Conservation (phyloP, 2,113 vertebrate species). For the Climacteris rufus region DNA sequence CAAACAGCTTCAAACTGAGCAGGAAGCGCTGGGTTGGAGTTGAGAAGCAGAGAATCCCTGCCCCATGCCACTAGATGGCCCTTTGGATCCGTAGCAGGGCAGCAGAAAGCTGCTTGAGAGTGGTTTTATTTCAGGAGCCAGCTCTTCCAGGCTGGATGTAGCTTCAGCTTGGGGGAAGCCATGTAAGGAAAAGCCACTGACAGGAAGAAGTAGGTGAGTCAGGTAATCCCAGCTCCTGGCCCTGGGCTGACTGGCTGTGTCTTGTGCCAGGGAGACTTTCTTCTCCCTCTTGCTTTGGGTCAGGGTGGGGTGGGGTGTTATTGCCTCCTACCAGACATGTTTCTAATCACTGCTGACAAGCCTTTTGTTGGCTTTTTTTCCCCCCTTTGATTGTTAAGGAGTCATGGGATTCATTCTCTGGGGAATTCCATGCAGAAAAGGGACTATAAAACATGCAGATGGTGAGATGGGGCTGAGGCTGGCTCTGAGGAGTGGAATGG, state of each 20-base stretch:
- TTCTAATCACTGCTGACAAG: background rate
- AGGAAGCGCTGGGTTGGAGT: fast-evolving
- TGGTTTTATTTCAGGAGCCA: background rate
- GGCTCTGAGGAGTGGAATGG: background rate
- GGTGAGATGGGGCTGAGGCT: background rate
- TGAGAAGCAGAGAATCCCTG: background rate
- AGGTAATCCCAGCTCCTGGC: background rate
- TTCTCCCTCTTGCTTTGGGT: background rate
- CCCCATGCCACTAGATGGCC: background rate
- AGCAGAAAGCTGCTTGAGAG: background rate
- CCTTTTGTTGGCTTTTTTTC: too few species aligned
- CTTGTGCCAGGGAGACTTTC: background rate
- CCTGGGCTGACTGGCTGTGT: background rate
- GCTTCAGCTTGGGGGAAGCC: background rate
- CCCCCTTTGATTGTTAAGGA: background rate
- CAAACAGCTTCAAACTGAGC: background rate
- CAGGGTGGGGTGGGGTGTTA: background rate
- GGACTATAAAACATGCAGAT: background rate
- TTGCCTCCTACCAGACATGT: background rate
- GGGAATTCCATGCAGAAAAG: background rate
- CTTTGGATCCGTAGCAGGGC: fast-evolving
- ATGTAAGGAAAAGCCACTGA: background rate
- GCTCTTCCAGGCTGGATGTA: background rate
- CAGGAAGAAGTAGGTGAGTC: background rate
- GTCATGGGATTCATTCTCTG: background rate